Base-by-base conservation (phyloP, 1,140 invertebrate species). In the Branchinecta lindahli region DNA sequence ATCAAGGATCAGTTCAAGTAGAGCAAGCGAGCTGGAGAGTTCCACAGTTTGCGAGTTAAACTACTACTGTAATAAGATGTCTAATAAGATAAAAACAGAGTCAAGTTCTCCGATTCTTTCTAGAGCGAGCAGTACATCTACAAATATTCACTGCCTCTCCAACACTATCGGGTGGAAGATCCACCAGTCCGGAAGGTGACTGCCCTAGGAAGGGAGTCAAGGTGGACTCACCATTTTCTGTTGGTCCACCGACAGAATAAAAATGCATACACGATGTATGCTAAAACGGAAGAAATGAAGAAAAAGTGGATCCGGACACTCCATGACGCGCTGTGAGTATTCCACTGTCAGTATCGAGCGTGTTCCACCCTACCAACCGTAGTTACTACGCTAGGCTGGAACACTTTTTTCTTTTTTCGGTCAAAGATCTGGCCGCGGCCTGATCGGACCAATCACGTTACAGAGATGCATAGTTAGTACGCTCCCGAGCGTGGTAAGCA, bases 51-150 rank as follows among this genome's bases (percentile, higher is more conserved):
- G 33, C 33, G 33, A 33, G 33, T 5, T 33, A 33, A n/a, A 33
- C 33, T 33, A 5, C 33, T 33, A 33, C 1, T 33, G 33, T 33
- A 33, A 33, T 33, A 33, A 33, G 5, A 33, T 33, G 5, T 33
- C 2, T 33, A 33, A 33, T 33, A 33, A 33, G 5, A 33, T 33
- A 33, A 33, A 33, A 33, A 33, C 33, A 33, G 33, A 33, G 33
- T 33, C 33, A 33, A 33, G 33, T 33, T 33, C 33, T 33, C 33
- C 33, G 5, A 33, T 66, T 66, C 67, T 73, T 78, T 80, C 66
- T 77, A 90, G 87, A 89, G 92, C 71, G 92, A 95, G 76, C 90
- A 94, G 75, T 97, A 95, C 79, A 91, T 87, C 75, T 96, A 87
- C 80, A 89, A 93, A 71, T 88, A 92, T 76, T 90, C 88, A 15